Percentiles rank a stretch among this genome's conserved stretches.
Evolutionary conservation across 1,140 invertebrate genomes (phyloP).

Genomic region (Aphelenchoides besseyi): DNA sequence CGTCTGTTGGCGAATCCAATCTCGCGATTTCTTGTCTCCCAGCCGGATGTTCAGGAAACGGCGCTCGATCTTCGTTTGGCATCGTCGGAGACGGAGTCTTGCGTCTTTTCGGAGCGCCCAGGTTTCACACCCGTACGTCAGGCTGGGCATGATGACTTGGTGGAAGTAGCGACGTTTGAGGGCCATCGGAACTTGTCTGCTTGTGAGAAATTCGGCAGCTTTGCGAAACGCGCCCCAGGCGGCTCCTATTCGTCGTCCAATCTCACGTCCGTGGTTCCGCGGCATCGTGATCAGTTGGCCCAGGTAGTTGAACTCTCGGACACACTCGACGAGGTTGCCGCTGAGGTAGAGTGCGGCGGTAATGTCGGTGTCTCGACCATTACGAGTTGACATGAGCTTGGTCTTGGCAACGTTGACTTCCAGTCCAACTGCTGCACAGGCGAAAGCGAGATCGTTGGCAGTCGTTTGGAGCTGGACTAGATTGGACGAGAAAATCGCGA

Average conservation of each 20-base stretch:
- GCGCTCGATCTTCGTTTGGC: not conserved
- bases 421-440: slow-evolving; percentile 17
- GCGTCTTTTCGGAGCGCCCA: slow-evolving; percentile 14
- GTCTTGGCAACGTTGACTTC: slow-evolving; percentile 28
- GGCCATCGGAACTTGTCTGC: not conserved
- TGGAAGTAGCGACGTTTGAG: slow-evolving; percentile 19
- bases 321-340: slow-evolving; percentile 8
- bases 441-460: not conserved
- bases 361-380: too few relatives aligned
- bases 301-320: slow-evolving; percentile 11
- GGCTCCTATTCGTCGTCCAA: not conserved
- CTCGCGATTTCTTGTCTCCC: not conserved
- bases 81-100: not conserved
- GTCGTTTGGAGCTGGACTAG: slow-evolving; percentile 14
- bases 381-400: slow-evolving; percentile 18
- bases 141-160: slow-evolving; percentile 4
- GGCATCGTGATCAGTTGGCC: not conserved
- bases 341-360: not conserved
- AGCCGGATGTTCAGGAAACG: not conserved
- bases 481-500: slow-evolving; percentile 19
- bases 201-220: not conserved
- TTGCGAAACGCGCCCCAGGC: slow-evolving; percentile 13
- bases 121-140: slow-evolving; percentile 19
- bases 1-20: not conserved
- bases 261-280: not conserved